phyloP scores from a whole-genome alignment of 2,113 vertebrate species.

The Electrona antarctica region DNA sequence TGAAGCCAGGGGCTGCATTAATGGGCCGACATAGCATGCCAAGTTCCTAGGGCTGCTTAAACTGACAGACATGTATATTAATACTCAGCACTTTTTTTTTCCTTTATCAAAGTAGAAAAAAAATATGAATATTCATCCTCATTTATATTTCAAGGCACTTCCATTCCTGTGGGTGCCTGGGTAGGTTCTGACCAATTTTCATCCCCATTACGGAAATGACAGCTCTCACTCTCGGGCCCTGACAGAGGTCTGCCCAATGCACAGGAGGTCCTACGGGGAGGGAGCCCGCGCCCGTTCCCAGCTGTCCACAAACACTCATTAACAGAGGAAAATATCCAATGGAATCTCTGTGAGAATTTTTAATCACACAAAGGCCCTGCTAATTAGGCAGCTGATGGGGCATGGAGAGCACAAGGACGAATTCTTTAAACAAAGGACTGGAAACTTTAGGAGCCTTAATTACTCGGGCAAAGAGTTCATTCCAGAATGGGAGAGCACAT shows the following conservation, averaged over 20 bases:
- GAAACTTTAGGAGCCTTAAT: constrained; percentile 99
- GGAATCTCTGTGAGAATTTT: constrained; percentile 99
- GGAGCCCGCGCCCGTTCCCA: constrained; percentile 89
- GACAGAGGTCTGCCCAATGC: constrained; percentile 95
- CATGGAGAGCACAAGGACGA: constrained; percentile 99
- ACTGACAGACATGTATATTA: constrained; percentile 98
- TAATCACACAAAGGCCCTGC: constrained; percentile 97
- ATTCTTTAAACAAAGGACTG: constrained; percentile 99
- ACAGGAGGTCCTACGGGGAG: constrained; percentile 89
- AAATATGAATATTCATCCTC: constrained; percentile 99
- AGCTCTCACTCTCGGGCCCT: constrained; percentile 97
- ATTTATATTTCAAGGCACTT: constrained; percentile 99
- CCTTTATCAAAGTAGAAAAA: constrained; percentile 73
- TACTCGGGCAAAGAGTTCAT: constrained; percentile 99
- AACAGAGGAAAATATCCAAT: constrained; percentile 98
- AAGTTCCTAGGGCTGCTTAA: constrained; percentile 82
- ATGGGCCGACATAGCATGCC: constrained; percentile 82
- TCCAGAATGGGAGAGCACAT: constrained; percentile 98
- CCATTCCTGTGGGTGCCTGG: constrained; percentile 88
- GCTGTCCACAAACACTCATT: constrained; percentile 99
- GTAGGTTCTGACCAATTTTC: constrained; percentile 92
- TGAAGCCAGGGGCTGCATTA: constrained; percentile 86
- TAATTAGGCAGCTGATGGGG: constrained; percentile 99
- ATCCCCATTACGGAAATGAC: constrained; percentile 95
- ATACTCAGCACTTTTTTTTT: constrained; percentile 93